Conservation (phyloP, 2,888 invertebrate genomes). For the Pristionchus maxplancki region DNA sequence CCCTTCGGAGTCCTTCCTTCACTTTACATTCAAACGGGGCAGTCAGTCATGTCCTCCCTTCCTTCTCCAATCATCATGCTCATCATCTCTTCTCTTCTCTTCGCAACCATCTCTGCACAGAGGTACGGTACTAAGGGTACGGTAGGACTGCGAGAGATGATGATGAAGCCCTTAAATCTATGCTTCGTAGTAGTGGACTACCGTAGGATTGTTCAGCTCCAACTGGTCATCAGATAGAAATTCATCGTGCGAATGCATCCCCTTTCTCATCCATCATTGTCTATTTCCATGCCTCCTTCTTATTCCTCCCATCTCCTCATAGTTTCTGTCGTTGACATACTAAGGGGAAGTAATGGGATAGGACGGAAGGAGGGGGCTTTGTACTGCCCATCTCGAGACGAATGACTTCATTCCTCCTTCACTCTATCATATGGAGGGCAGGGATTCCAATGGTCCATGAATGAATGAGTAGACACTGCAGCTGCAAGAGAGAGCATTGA, state of each 20-base stretch:
- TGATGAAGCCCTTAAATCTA: background rate
- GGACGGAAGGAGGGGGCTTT: background rate
- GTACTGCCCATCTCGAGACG: background rate
- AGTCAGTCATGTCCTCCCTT: background rate
- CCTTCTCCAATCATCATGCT: background rate
- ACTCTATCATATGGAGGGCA: background rate
- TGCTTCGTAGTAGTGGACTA: background rate
- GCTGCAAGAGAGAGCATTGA: background rate
- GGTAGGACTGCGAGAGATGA: background rate
- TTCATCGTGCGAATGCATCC: background rate
- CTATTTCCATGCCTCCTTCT: background rate
- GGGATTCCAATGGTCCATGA: background rate
- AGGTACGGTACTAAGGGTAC: background rate
- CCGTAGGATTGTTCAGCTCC: background rate
- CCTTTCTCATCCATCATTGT: background rate
- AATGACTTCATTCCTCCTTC: conserved; percentile 10
- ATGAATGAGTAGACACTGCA: background rate
- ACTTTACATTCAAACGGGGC: conserved; percentile 29
- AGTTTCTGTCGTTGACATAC: conserved; percentile 42
- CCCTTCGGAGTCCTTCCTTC: conserved; percentile 12
- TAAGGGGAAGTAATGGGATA: conserved; percentile 28
- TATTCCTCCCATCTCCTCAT: background rate
- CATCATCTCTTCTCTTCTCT: background rate
- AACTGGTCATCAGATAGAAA: background rate
- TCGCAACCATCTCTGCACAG: background rate